Percentiles rank a stretch among this genome's conserved stretches.
phyloP scores from a whole-genome alignment of 2,113 vertebrate species.

The Saccopteryx bilineata region DNA sequence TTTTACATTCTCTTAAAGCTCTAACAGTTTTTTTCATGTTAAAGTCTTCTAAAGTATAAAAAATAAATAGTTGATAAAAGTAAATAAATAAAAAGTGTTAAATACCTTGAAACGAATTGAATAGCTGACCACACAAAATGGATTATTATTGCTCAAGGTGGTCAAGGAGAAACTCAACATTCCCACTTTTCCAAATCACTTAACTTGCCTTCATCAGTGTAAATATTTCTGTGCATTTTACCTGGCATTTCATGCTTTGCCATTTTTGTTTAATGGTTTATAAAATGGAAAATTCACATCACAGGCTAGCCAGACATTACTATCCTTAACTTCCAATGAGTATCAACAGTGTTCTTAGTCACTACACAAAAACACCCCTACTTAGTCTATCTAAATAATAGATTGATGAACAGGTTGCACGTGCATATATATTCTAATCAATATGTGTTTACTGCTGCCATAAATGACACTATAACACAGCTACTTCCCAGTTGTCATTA shows the following conservation, averaged over 20 bases:
- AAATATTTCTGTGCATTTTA: neutral
- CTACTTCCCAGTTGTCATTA: slow-evolving; percentile 46
- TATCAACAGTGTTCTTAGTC: neutral
- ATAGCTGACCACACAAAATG: neutral
- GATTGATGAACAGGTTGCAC: slow-evolving; percentile 34
- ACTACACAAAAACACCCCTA: neutral
- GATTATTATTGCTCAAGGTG: neutral
- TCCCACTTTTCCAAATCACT: neutral
- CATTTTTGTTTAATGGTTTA: slow-evolving; percentile 5
- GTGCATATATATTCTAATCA: slow-evolving; percentile 32
- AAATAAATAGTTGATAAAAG: neutral
- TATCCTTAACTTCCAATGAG: slow-evolving; percentile 57
- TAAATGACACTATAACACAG: slow-evolving; percentile 51
- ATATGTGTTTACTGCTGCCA: slow-evolving; percentile 50
- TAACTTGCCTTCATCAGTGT: neutral
- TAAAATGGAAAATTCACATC: neutral
- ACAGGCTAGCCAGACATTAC: neutral
- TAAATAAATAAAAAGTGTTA: neutral
- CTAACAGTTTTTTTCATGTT: neutral
- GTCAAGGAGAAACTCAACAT: neutral
- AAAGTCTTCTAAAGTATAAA: neutral
- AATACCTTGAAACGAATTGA: neutral
- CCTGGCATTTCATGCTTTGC: neutral
- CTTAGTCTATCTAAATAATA: slow-evolving; percentile 30
- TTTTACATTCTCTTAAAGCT: neutral